Percentiles rank a stretch among this genome's conserved stretches.
These are phyloP conservation scores for Syngnathus acus DNA, from an alignment of 2,797 vertebrate species.

Conservation along the genomic window DNA sequence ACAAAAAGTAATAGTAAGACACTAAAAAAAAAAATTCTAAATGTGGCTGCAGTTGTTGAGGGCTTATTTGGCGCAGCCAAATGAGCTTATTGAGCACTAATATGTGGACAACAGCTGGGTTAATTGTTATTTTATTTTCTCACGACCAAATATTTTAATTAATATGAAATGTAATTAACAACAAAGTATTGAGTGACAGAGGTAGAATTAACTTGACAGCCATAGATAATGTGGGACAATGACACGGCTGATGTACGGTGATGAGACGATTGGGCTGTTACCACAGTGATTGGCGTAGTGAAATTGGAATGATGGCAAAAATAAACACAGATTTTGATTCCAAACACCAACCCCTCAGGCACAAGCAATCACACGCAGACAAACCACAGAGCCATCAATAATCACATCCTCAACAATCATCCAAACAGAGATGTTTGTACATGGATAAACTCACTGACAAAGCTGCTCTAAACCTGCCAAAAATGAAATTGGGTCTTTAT, in stretches of 20 bases:
- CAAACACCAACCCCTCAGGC: slow-evolving; percentile 44
- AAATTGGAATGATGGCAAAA: slow-evolving; percentile 66
- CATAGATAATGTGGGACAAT: slow-evolving; percentile 53
- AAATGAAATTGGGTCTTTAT: slow-evolving; percentile 31
- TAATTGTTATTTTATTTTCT: slow-evolving; percentile 40
- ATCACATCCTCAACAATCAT: slow-evolving; percentile 25
- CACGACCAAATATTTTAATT: slow-evolving; percentile 25
- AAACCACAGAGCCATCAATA: slow-evolving; percentile 45
- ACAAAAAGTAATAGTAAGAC: not conserved
- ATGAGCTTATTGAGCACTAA: slow-evolving; percentile 4
- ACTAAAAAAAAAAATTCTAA: not conserved
- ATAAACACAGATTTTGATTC: slow-evolving; percentile 61
- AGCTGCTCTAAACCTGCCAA: slow-evolving; percentile 24
- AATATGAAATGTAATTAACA: slow-evolving; percentile 46
- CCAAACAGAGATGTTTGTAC: slow-evolving; percentile 54
- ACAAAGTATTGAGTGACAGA: slow-evolving; percentile 58
- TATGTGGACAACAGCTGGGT: slow-evolving; percentile 25
- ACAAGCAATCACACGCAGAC: slow-evolving; percentile 51
- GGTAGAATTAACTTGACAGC: slow-evolving; percentile 57
- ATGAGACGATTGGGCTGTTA: slow-evolving; percentile 52
- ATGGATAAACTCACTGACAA: slow-evolving; percentile 38
- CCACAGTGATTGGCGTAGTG: slow-evolving; percentile 51
- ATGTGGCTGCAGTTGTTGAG: slow-evolving; percentile 12
- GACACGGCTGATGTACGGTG: slow-evolving; percentile 60
- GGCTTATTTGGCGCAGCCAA: slow-evolving; percentile 5